Evolutionary conservation across 2,113 vertebrate genomes (phyloP).

Genomic region (Scartelaos histophorus): DNA sequence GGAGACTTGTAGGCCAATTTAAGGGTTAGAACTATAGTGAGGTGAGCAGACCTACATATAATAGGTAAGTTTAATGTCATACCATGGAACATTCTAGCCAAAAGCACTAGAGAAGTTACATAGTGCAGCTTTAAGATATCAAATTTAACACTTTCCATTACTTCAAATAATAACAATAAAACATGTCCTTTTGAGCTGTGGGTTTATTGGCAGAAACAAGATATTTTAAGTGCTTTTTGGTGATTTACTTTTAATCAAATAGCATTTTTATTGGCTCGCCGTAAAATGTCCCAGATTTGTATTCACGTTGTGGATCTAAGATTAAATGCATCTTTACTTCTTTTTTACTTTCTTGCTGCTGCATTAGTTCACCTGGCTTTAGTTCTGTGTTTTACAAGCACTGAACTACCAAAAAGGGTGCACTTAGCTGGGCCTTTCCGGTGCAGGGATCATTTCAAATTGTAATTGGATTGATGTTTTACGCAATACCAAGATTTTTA

Average conservation of each 20-base stretch:
- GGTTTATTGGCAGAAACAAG: not conserved
- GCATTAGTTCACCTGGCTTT: slow-evolving; percentile 10
- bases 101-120: not conserved
- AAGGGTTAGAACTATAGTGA: too few species aligned
- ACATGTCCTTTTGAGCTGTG: not conserved
- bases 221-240: slow-evolving; percentile 11
- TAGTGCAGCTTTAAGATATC: not conserved
- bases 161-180: not conserved
- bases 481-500: slow-evolving; percentile 20
- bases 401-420: slow-evolving; percentile 18
- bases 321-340: slow-evolving; percentile 13
- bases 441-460: slow-evolving; percentile 2
- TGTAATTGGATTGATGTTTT: slow-evolving; percentile 17
- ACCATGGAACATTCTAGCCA: not conserved
- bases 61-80: not conserved
- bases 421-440: slow-evolving; percentile 8
- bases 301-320: slow-evolving; percentile 1
- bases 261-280: not conserved
- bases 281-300: slow-evolving; percentile 14
- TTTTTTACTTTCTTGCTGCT: slow-evolving; percentile 5
- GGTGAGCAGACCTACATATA: not conserved
- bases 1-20: too few species aligned
- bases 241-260: slow-evolving; percentile 23
- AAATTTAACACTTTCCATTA: not conserved
- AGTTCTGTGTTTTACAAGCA: slow-evolving; percentile 5